Evolutionary conservation across 92 coral and sea anemone genomes (phyloP), one percentile per base, ranked within the genome.

Genomic region (Phenganax marumi): DNA sequence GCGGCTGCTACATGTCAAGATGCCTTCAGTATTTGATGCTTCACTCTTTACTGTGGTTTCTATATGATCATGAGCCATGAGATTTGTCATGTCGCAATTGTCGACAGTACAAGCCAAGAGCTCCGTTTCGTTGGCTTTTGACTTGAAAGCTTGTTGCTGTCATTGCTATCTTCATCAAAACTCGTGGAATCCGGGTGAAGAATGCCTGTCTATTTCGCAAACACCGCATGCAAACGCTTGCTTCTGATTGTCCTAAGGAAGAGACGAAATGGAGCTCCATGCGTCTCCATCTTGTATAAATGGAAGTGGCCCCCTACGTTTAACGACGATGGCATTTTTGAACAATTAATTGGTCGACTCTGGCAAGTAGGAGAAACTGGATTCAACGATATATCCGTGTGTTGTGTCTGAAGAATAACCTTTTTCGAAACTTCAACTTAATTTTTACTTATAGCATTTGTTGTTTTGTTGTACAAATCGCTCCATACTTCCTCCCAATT

Each of bases 191-290:
- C 39, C 12, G 3, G 6, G 8, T 18, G 26, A 6, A 62, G 69
- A 19, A n/a, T n/a, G n/a, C n/a, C 24, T 10, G 24, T 62, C 69
- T 62, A 62, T 43, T 43, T 62, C 69, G 69, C 26, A 18, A 22
- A 62, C 69, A 22, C 69, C 69, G 24, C 24, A 62, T 7, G 69
- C 69, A 3, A 62, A 62, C 3, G 69, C 69, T 62, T 62, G 69
- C 24, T 62, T 62, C 4, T 22, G 4, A 1, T 22, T 2, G 4
- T 62, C 2, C 69, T 62, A 19, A 62, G 19, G 33, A 62, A 62
- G 33, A 12, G 24, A 62, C 8, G 10, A 62, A 1, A 62, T 12
- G 3, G 24, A 43, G 10, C 4, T 43, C 24, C 69, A 25, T 3
- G 69, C 19, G 69, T 62, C 69, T 8, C 69, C 69, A 18, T 62